These are phyloP conservation scores for Ceratothoa steindachneri DNA, from an alignment of 2,888 invertebrate species.

Conservation along the genomic window DNA sequence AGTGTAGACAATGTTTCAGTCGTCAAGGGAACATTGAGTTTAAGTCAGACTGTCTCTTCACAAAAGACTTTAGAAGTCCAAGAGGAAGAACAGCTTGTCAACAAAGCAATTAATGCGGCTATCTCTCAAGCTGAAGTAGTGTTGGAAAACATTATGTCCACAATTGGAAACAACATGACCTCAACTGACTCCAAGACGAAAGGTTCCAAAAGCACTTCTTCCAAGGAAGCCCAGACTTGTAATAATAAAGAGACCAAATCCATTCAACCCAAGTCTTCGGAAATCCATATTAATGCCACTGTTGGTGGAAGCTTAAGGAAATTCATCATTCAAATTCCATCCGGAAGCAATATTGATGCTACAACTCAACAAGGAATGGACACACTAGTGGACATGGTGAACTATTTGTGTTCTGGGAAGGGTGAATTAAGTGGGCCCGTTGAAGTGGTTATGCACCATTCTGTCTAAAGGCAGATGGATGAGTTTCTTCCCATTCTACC, in stretches of 20 bases:
- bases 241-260: background rate
- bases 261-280: conserved; percentile 16
- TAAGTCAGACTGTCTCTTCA: conserved; percentile 9
- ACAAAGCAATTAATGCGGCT: conserved; percentile 38
- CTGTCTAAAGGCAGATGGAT: too few relatives aligned
- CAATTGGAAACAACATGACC: background rate
- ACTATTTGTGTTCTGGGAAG: conserved; percentile 38
- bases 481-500: too few relatives aligned
- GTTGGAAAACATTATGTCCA: conserved; percentile 32
- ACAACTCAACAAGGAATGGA: conserved; percentile 43
- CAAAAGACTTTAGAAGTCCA: conserved; percentile 27
- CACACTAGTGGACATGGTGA: conserved; percentile 37
- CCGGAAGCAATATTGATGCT: conserved; percentile 38
- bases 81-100: conserved; percentile 40
- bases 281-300: conserved; percentile 41
- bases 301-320: conserved; percentile 30
- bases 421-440: conserved; percentile 41
- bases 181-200: background rate
- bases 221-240: background rate
- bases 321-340: conserved; percentile 40
- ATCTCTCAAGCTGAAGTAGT: conserved; percentile 39
- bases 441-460: conserved; percentile 37
- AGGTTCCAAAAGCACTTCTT: background rate
- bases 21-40: conserved; percentile 28
- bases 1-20: conserved; percentile 3